These are phyloP conservation scores for Eupithecia exiguata DNA, from an alignment of 2,888 invertebrate genomes.

Conservation along the genomic window DNA sequence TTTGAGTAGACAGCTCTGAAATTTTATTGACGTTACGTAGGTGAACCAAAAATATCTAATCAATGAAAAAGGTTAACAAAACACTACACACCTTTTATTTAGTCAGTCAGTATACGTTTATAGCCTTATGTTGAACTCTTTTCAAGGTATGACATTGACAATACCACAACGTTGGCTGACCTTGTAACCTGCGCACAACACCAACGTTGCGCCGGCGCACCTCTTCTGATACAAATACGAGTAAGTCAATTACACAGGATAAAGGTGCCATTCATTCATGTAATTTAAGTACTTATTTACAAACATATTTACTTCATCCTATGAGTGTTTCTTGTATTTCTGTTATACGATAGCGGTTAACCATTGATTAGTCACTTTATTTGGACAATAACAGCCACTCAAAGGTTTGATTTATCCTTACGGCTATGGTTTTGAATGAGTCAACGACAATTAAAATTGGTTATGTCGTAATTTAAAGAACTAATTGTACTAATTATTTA, in stretches of 20 bases:
- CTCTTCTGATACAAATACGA: conserved; percentile 48
- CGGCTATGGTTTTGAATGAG: conserved; percentile 19
- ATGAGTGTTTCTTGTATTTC: conserved; percentile 16
- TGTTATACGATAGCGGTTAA: conserved; percentile 14
- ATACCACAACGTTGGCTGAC: conserved; percentile 55
- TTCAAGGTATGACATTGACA: conserved; percentile 53
- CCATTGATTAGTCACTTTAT: conserved; percentile 33
- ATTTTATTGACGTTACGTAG: no score
- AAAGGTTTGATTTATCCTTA: conserved; percentile 20
- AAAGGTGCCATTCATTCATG: conserved; percentile 9
- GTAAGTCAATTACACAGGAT: neutral
- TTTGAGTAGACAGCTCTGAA: no score
- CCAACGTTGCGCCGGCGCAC: conserved; percentile 43
- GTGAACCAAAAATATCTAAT: neutral
- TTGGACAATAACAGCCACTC: conserved; percentile 18
- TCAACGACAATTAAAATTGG: conserved; percentile 7
- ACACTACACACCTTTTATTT: neutral
- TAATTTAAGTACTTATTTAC: neutral
- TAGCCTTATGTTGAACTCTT: conserved; percentile 32
- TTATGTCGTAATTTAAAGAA: neutral
- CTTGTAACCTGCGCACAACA: conserved; percentile 50
- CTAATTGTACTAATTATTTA: neutral
- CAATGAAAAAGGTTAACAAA: neutral
- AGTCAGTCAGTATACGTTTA: neutral
- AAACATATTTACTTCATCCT: conserved; percentile 2